Base-by-base conservation (phyloP, 1,140 invertebrate species). In the Leptopilina boulardi region DNA sequence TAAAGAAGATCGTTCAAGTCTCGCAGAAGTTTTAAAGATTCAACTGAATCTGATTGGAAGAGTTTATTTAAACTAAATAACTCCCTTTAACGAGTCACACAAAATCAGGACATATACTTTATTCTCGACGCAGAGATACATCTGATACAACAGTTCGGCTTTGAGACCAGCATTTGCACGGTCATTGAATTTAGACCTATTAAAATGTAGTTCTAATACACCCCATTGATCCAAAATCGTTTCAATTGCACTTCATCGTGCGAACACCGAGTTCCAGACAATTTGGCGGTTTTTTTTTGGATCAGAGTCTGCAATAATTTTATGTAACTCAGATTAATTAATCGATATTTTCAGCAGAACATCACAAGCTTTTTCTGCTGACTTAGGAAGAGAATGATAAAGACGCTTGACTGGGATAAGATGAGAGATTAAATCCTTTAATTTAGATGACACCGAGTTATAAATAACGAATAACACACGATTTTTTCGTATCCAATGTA, bases 141-240 rank as follows among this genome's bases (percentile, higher is more conserved):
- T 84, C 56, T 3, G 51, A 44, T 23, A 88, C 85, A 51, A 89
- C 77, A 19, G 87, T 71, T 83, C 54, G 9, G 81, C 42, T 47
- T 86, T 86, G 15, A 89, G 77, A 9, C 80, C 70, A 56, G 85
- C 84, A 21, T 73, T 87, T 73, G 82, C 85, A 41, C 38, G 72
- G 70, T 81, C 56, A 34, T 2, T 3, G 6, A 6, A 34, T 34
- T 6, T 34, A 6, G 30, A 2, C 6, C 2, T 34, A 34, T 34
- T 34, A 34, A 34, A 34, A 34, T 34, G 30, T 6, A 34, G 6
- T 34, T 34, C 30, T 34, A 34, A 34, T 3, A 34, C 30, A 34
- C 6, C 30, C 30, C 30, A 34, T 34, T 34, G 30, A 6, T 34
- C 30, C 6, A 34, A 34, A 34, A 34, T 34, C 2, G 6, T 34